These are phyloP conservation scores for Hirtodrosophila trivittata DNA, from an alignment of 2,888 invertebrate species.

Conservation along the genomic window DNA sequence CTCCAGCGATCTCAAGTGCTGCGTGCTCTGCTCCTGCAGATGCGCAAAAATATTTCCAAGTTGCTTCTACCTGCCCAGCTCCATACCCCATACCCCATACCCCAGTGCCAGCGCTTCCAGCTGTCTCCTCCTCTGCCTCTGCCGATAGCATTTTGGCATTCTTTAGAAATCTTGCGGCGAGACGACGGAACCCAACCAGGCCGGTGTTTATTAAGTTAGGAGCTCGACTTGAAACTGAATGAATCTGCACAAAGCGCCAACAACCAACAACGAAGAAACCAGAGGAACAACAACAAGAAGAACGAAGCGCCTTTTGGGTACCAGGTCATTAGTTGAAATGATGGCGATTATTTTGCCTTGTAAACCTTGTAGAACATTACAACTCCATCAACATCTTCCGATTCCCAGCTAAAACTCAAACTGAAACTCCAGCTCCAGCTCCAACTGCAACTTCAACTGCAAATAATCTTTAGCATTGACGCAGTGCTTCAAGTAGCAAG, in stretches of 20 bases:
- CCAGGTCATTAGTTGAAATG: slow-evolving; percentile 78
- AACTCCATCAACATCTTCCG: slow-evolving; percentile 61
- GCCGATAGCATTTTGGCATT: slow-evolving; percentile 68
- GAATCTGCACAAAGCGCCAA: slow-evolving; percentile 75
- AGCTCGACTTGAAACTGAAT: slow-evolving; percentile 67
- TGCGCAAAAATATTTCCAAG: slow-evolving; percentile 74
- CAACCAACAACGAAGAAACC: slow-evolving; percentile 1
- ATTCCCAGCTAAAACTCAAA: slow-evolving; percentile 1
- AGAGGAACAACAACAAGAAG: slow-evolving; percentile 8
- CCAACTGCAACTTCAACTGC: background rate
- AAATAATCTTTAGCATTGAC: slow-evolving; percentile 4
- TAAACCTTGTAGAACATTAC: slow-evolving; percentile 68
- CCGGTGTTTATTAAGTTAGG: slow-evolving; percentile 77
- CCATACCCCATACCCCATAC: too few species aligned
- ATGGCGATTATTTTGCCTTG: slow-evolving; percentile 76
- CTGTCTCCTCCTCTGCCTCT: background rate
- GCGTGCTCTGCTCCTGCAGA: slow-evolving; percentile 67
- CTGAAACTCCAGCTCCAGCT: slow-evolving; percentile 6
- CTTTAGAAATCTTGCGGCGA: slow-evolving; percentile 59
- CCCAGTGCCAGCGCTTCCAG: too few species aligned
- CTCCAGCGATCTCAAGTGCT: slow-evolving; percentile 54
- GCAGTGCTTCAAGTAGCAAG: slow-evolving; percentile 27
- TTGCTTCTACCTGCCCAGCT: slow-evolving; percentile 72
- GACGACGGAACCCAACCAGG: slow-evolving; percentile 13
- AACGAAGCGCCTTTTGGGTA: slow-evolving; percentile 46